Conservation (phyloP, 2,113 vertebrate genomes). For the Phasianus colchicus region DNA sequence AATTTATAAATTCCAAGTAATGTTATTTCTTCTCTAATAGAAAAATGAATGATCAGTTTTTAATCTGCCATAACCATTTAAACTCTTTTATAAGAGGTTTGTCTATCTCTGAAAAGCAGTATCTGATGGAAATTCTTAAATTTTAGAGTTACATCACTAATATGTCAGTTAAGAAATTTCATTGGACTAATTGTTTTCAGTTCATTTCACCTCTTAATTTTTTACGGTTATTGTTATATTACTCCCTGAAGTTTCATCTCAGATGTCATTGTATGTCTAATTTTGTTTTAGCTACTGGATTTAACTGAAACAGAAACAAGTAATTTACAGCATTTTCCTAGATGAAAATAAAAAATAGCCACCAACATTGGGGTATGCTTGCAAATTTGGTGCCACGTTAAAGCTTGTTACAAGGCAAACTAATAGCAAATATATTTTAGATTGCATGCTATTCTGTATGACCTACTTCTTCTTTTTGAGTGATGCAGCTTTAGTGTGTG, state of each 20-base stretch:
- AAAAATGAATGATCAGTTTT: constrained; percentile 45
- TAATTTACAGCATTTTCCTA: neutral
- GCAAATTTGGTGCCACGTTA: neutral
- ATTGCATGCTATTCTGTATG: neutral
- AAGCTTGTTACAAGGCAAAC: neutral
- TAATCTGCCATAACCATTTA: constrained; percentile 17
- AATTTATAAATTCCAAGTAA: constrained; percentile 56
- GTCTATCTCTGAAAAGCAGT: neutral
- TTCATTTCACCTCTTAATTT: neutral
- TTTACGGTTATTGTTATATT: neutral
- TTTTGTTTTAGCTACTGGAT: neutral
- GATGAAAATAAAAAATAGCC: neutral
- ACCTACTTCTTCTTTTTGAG: neutral
- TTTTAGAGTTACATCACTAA: neutral
- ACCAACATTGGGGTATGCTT: neutral
- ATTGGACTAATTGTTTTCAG: neutral
- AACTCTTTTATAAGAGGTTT: constrained; percentile 12
- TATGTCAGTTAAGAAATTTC: neutral
- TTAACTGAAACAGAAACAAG: neutral
- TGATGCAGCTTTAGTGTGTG: neutral
- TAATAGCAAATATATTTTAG: neutral
- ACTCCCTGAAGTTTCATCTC: neutral
- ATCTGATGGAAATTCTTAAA: neutral
- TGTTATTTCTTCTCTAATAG: constrained; percentile 58
- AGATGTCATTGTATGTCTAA: neutral